A percentile compares a stretch with the other conserved stretches of the same genome.
Conservation (phyloP, 2,113 vertebrate genomes). For the Xiphophorus maculatus region DNA sequence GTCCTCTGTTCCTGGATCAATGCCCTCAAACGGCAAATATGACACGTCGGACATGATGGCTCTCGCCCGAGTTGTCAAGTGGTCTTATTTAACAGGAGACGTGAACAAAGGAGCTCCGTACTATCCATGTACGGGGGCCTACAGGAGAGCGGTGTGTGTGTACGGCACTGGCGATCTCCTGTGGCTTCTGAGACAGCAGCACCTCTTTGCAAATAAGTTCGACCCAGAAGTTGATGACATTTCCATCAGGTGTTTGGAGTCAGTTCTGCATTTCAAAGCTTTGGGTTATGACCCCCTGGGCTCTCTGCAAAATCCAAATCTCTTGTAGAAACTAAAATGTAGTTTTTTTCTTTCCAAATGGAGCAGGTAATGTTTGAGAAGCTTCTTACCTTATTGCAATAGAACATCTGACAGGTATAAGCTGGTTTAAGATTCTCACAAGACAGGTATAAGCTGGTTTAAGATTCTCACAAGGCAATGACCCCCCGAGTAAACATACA, state of each 20-base stretch:
- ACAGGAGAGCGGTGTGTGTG: constrained; percentile 83
- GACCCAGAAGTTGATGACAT: constrained; percentile 84
- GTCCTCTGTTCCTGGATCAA: constrained; percentile 82
- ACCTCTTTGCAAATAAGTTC: constrained; percentile 94
- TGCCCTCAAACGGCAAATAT: constrained; percentile 79
- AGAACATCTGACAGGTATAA: too few species aligned
- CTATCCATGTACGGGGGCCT: constrained; percentile 79
- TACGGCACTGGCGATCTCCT: constrained; percentile 87
- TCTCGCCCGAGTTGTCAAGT: constrained; percentile 87
- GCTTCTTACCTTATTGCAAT: not conserved
- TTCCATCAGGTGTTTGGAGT: constrained; percentile 86
- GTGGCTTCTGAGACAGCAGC: constrained; percentile 86
- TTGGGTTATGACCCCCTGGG: constrained; percentile 44
- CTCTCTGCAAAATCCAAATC: not conserved
- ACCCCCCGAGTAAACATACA: too few species aligned
- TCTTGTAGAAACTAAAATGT: not conserved
- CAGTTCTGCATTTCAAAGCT: constrained; percentile 81
- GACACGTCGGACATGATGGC: constrained; percentile 86
- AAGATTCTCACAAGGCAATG: too few species aligned
- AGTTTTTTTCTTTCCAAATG: not conserved
- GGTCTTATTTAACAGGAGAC: constrained; percentile 82
- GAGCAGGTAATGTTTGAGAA: not conserved
- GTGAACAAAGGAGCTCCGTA: constrained; percentile 84
- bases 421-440: too few species aligned
- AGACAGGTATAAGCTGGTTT: too few species aligned